Conservation (phyloP, 2,888 invertebrate species). For the Lithophane socia region DNA sequence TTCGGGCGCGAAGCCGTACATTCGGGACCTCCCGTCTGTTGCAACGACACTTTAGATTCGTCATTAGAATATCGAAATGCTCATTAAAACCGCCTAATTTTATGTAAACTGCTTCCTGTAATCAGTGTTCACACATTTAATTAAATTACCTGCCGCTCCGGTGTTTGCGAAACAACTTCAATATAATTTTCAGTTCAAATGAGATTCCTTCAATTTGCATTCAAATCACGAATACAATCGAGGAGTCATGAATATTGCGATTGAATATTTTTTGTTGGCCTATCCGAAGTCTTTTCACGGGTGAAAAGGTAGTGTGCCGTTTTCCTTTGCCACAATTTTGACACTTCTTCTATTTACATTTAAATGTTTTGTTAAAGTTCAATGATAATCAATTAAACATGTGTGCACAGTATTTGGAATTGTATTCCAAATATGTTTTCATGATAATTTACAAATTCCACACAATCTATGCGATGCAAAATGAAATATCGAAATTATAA, state of each 20-base stretch:
- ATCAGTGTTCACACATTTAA: constrained; percentile 81
- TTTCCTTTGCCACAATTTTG: constrained; percentile 51
- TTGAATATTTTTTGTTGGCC: constrained; percentile 70
- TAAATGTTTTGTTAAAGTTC: constrained; percentile 19
- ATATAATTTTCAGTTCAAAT: constrained; percentile 78
- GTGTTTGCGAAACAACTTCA: constrained; percentile 74
- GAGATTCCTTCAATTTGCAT: constrained; percentile 77
- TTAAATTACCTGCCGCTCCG: constrained; percentile 72
- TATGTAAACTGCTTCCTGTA: constrained; percentile 75
- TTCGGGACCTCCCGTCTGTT: constrained; percentile 61
- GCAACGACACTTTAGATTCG: constrained; percentile 79
- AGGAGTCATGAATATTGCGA: constrained; percentile 74
- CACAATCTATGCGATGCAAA: constrained; percentile 10
- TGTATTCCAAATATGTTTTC: neutral
- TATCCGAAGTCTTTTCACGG: constrained; percentile 63
- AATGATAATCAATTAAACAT: neutral
- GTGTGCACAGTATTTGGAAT: neutral
- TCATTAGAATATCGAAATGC: constrained; percentile 77
- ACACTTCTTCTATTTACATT: constrained; percentile 41
- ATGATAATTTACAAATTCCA: neutral
- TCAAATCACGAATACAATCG: constrained; percentile 76
- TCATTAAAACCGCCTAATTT: constrained; percentile 77
- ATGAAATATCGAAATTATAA: neutral
- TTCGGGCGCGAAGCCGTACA: constrained; percentile 75
- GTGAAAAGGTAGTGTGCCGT: constrained; percentile 56